Base-by-base conservation (phyloP, 2,797 vertebrate genomes). In the Antennarius maculatus region DNA sequence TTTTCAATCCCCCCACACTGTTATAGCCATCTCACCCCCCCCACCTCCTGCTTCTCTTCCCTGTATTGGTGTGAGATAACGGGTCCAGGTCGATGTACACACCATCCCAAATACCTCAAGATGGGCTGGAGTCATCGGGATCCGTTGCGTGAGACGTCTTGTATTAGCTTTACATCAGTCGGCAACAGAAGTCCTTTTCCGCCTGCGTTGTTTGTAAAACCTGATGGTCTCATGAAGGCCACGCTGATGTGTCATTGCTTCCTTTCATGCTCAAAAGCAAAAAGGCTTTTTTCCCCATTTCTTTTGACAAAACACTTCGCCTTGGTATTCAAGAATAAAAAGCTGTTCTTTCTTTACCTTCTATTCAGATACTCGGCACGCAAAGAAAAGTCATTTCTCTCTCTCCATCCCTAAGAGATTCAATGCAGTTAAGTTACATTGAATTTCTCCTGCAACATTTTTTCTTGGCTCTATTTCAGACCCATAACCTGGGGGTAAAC, bases 401-500 rank as follows among this genome's bases (percentile, higher is more conserved):
- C 80, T 77, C 78, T 86, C 73, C 82, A 88, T 92, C 88, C 88
- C 89, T 88, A 75, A 72, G 86, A 93, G 89, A 90, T 91, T 89
- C 80, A 82, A 86, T 91, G 86, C 82, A 71, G 68, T 66, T 79
- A 85, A 85, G 84, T 90, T 86, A 76, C 88, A 89, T 89, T 88
- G 88, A 90, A 92, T 90, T 91, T 91, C 66, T 84, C 64, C 74
- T 39, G 76, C 84, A 84, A 84, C 74, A 80, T 83, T 82, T 82
- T 84, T 86, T 77, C 86, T 83, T 83, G 79, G 87, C 85, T 92
- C 86, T 83, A 92, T 92, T 90, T 90, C 87, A 90, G 86, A 85
- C 88, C 86, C 73, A 85, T 90, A 92, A 90, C 91, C 92, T 89
- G 79, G 82, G 90, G 89, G 90, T 89, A 92, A 92, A 92, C 90